Percentiles rank a stretch among this genome's conserved stretches.
phyloP scores from a whole-genome alignment of 2,113 vertebrate genomes.

The Erpornis zantholeuca region DNA sequence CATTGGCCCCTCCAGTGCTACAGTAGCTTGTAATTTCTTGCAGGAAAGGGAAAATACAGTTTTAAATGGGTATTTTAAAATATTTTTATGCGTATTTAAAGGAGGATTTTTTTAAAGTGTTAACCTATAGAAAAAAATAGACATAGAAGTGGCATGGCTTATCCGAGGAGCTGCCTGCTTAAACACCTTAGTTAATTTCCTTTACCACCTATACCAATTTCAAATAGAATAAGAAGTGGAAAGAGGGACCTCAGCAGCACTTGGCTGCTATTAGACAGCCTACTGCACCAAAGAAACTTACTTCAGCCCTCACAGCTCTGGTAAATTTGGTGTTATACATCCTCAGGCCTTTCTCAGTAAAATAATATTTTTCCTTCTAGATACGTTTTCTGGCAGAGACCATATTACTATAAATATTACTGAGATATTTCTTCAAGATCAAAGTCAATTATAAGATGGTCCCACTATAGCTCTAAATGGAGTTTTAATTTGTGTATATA shows the following conservation, averaged over 20 bases:
- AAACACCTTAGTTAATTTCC: not conserved
- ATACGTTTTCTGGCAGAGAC: not conserved
- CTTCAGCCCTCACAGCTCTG: not conserved
- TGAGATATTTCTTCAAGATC: conserved; percentile 29
- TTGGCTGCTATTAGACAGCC: not conserved
- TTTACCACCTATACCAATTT: not conserved
- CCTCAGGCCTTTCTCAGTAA: not conserved
- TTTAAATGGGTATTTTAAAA: not conserved
- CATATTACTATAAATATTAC: conserved; percentile 20
- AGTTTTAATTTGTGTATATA: conserved; percentile 73
- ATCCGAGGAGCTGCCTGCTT: not conserved
- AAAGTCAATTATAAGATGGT: conserved; percentile 69
- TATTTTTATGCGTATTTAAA: not conserved
- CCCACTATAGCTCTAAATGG: conserved; percentile 59
- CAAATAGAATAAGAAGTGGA: not conserved
- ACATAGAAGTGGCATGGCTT: not conserved
- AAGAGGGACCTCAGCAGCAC: not conserved
- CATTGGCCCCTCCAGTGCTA: not conserved
- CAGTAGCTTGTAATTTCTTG: not conserved
- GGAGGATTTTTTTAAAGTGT: not conserved
- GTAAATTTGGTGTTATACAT: not conserved
- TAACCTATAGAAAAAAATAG: not conserved
- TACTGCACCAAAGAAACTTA: not conserved
- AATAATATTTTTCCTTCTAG: conserved; percentile 35
- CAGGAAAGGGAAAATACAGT: not conserved